Conservation (phyloP, 2,797 vertebrate species). For the Petrocephalus schoutedeni region DNA sequence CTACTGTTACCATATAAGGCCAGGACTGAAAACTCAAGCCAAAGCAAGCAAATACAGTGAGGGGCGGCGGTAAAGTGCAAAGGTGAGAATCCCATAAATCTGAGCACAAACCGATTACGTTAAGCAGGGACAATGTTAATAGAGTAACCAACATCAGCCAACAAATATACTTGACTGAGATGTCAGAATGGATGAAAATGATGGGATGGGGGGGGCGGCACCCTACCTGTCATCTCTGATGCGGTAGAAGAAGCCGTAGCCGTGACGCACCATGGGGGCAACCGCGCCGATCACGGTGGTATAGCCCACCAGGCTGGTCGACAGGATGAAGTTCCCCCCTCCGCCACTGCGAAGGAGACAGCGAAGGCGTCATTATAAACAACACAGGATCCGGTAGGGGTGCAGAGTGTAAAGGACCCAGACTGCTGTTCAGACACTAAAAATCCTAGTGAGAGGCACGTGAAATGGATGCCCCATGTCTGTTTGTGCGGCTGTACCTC, state of each 20-base stretch:
- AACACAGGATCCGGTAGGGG: background rate
- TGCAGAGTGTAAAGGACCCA: background rate
- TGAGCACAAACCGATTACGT: background rate
- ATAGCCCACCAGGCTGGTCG: conserved; percentile 89
- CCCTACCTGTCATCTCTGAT: conserved; percentile 87
- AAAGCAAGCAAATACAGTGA: background rate
- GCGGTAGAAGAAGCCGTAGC: conserved; percentile 92
- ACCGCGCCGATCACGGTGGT: conserved; percentile 67
- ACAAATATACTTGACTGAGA: background rate
- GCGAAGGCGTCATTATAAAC: conserved; percentile 25
- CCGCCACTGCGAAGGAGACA: conserved; percentile 74
- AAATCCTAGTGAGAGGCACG: no score
- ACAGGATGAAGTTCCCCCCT: conserved; percentile 89
- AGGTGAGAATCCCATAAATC: background rate
- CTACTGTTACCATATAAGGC: background rate
- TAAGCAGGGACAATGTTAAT: background rate
- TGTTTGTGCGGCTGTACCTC: conserved; percentile 61
- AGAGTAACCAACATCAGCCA: background rate
- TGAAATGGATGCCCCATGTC: no score
- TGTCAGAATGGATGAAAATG: background rate
- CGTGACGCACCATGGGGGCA: conserved; percentile 81
- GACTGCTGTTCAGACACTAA: background rate
- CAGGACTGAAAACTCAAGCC: background rate
- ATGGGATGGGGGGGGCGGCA: background rate
- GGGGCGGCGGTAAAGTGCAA: background rate